These are phyloP conservation scores for Pemphigus obesinymphae DNA, from an alignment of 1,140 invertebrate species.

Conservation along the genomic window DNA sequence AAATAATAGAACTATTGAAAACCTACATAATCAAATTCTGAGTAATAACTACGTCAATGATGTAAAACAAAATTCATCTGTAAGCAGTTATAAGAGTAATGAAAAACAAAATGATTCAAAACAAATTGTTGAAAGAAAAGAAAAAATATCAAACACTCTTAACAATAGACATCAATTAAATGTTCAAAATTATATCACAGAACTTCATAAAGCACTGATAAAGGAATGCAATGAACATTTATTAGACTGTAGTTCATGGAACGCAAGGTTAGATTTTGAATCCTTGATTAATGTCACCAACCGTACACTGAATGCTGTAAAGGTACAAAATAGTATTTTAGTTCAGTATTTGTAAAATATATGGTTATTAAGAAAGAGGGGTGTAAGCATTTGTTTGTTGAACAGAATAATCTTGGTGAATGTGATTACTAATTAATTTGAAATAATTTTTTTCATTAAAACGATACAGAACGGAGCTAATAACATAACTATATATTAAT, in stretches of 20 bases:
- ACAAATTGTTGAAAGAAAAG: too few relatives aligned
- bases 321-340: too few relatives aligned
- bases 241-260: not conserved
- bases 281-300: not conserved
- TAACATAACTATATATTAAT: too few relatives aligned
- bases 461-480: too few relatives aligned
- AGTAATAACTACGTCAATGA: not conserved
- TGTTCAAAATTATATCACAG: not conserved
- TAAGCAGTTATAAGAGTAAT: not conserved
- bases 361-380: too few relatives aligned
- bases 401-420: too few relatives aligned
- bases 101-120: not conserved
- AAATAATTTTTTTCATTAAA: too few relatives aligned
- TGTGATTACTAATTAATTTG: too few relatives aligned
- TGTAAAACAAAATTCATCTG: not conserved
- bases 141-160: too few relatives aligned
- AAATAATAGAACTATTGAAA: not conserved
- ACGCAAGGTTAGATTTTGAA: not conserved
- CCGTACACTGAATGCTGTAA: not conserved
- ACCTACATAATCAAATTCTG: not conserved
- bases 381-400: too few relatives aligned
- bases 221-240: constrained; percentile 2
- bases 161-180: not conserved
- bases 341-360: too few relatives aligned
- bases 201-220: not conserved